phyloP scores from a whole-genome alignment of 1,140 invertebrate species.

The Phenacoccus solenopsis region DNA sequence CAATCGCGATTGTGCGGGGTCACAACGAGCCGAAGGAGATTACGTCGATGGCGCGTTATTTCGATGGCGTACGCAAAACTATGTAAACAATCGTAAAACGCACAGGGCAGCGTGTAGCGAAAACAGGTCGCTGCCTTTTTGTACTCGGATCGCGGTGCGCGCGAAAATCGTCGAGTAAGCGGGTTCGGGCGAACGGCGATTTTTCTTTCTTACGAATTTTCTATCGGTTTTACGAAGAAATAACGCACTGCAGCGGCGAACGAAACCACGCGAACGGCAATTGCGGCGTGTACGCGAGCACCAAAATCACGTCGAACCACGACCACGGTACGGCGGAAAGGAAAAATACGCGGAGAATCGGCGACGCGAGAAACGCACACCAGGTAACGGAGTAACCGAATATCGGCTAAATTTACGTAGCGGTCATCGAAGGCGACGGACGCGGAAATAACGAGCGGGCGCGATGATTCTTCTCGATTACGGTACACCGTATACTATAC shows the following conservation, averaged over 20 bases:
- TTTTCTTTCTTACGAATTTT: too few species aligned
- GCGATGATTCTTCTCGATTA: background rate
- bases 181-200: background rate
- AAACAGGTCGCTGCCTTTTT: background rate
- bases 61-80: background rate
- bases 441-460: background rate
- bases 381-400: background rate
- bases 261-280: too few species aligned
- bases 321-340: too few species aligned
- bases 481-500: too few species aligned
- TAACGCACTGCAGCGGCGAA: too few species aligned
- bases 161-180: background rate
- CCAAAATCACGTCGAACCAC: too few species aligned
- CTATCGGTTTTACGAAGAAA: too few species aligned
- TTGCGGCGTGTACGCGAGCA: too few species aligned
- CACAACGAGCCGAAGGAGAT: too few species aligned
- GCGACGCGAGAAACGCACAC: too few species aligned
- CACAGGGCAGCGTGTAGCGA: background rate
- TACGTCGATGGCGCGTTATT: background rate
- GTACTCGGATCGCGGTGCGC: too few species aligned
- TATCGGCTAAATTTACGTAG: background rate
- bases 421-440: constrained; percentile 4
- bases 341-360: too few species aligned
- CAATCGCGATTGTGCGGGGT: background rate
- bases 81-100: background rate